A percentile compares a stretch with the other conserved stretches of the same genome.
Conservation (phyloP, 2,113 vertebrate species). For the Atherinomorus stipes region DNA sequence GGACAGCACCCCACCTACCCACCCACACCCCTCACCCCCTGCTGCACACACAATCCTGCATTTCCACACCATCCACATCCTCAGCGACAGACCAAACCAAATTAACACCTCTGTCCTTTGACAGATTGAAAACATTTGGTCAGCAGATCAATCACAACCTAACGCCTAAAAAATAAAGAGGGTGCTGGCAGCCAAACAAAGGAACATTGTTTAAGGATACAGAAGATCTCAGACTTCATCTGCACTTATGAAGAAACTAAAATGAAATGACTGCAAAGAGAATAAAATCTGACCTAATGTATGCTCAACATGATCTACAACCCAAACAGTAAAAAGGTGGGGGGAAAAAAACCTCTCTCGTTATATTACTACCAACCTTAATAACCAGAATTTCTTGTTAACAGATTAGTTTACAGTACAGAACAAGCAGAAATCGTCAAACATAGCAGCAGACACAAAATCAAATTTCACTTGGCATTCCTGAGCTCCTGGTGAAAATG, state of each 20-base stretch:
- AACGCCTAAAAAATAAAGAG: slow-evolving; percentile 13
- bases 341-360: neutral
- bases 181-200: slow-evolving; percentile 27
- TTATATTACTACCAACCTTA: neutral
- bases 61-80: slow-evolving; percentile 49
- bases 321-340: neutral
- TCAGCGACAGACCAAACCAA: slow-evolving; percentile 63
- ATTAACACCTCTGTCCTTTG: slow-evolving; percentile 69
- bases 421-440: neutral
- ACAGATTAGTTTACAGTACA: neutral
- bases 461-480: neutral
- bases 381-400: neutral
- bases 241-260: neutral
- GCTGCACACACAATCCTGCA: slow-evolving; percentile 24
- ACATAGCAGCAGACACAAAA: neutral
- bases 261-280: neutral
- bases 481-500: too few relatives aligned
- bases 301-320: too few relatives aligned
- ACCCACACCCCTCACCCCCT: slow-evolving; percentile 6
- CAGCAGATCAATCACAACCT: slow-evolving; percentile 50
- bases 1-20: slow-evolving; percentile 12
- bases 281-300: too few relatives aligned
- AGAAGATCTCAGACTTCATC: slow-evolving; percentile 8
- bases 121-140: slow-evolving; percentile 51
- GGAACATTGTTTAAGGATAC: slow-evolving; percentile 17